Evolutionary conservation across 2,113 vertebrate species (phyloP).

Genomic region (Anser cygnoides): DNA sequence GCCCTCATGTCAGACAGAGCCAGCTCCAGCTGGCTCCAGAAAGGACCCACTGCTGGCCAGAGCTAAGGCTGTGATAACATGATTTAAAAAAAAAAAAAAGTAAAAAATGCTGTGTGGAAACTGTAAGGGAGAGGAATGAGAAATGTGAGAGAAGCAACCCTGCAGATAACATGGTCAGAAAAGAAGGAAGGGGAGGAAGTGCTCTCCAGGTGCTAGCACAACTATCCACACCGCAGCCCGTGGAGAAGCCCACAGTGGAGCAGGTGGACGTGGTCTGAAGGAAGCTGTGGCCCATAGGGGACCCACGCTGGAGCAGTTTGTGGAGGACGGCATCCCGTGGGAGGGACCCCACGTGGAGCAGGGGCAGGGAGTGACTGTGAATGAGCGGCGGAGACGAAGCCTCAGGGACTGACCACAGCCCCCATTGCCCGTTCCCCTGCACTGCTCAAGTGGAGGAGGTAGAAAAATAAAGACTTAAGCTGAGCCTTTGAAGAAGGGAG

Average conservation of each 20-base stretch:
- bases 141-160: not conserved
- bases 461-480: not conserved
- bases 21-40: not conserved
- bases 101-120: not conserved
- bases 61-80: not conserved
- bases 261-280: not conserved
- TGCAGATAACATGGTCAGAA: not conserved
- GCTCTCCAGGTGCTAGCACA: not conserved
- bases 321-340: not conserved
- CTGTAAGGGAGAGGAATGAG: not conserved
- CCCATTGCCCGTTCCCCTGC: not conserved
- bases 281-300: not conserved
- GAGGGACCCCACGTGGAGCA: not conserved
- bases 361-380: not conserved
- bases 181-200: not conserved
- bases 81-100: not conserved
- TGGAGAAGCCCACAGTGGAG: not conserved
- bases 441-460: not conserved
- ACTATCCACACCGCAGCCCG: not conserved
- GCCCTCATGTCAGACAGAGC: not conserved
- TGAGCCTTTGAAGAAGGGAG: not conserved
- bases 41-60: not conserved
- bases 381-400: not conserved
- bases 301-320: not conserved
- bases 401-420: too few species aligned